Evolutionary conservation across 2,113 vertebrate species (phyloP).

Genomic region (Chionis minor): DNA sequence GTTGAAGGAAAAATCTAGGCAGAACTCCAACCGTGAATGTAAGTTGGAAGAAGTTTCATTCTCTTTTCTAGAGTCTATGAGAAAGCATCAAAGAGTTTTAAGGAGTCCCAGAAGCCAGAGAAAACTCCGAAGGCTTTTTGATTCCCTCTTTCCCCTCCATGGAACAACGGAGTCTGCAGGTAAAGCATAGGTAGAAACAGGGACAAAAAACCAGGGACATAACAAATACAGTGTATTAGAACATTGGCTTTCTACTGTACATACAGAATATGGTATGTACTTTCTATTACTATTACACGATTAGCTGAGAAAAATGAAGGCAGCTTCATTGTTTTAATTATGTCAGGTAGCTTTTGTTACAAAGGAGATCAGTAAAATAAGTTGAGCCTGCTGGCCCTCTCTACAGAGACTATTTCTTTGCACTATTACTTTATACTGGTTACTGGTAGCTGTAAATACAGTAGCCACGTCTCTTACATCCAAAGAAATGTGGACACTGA

Average conservation of each 20-base stretch:
- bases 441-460: background rate
- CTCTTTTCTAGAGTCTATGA: background rate
- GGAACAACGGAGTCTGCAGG: background rate
- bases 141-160: background rate
- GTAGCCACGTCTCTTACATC: background rate
- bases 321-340: background rate
- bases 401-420: background rate
- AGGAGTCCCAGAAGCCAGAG: background rate
- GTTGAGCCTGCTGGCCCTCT: background rate
- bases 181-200: background rate
- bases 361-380: background rate
- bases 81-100: background rate
- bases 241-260: background rate
- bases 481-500: background rate
- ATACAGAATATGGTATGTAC: background rate
- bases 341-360: background rate
- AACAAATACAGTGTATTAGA: background rate
- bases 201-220: background rate
- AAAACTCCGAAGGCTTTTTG: background rate
- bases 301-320: background rate
- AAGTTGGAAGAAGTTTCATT: background rate
- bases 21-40: background rate
- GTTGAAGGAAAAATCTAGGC: background rate
- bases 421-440: accelerated
- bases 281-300: background rate